phyloP scores from a whole-genome alignment of 2,888 invertebrate species.

The Pherbina coryleti region DNA sequence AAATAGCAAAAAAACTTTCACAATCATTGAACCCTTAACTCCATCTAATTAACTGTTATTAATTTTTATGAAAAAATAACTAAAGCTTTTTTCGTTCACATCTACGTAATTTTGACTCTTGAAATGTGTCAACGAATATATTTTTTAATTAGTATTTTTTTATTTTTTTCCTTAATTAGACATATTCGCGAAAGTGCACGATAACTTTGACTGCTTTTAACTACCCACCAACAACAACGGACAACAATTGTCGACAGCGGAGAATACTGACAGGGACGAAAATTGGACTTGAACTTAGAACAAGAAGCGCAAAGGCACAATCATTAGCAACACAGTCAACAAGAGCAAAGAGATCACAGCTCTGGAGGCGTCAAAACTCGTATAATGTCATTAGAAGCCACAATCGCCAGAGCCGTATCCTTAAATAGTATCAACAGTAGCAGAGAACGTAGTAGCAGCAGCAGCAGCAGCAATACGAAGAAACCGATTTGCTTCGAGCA shows the following conservation, averaged over 20 bases:
- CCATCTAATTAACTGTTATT: background rate
- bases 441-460: background rate
- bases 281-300: background rate
- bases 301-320: background rate
- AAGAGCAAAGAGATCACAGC: background rate
- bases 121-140: constrained; percentile 22
- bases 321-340: background rate
- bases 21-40: background rate
- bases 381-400: constrained; percentile 42
- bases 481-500: background rate
- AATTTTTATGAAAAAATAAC: background rate
- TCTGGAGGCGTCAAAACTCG: constrained; percentile 22
- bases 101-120: background rate
- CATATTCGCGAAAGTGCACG: constrained; percentile 1
- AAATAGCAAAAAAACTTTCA: background rate
- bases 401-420: constrained; percentile 22
- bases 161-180: constrained; percentile 15
- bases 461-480: background rate
- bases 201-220: background rate
- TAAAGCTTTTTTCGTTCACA: background rate
- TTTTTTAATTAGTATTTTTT: constrained; percentile 27
- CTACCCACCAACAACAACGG: background rate
- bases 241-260: background rate
- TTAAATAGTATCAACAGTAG: constrained; percentile 15
- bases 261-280: constrained; percentile 2